Evolutionary conservation across 1,140 invertebrate species (phyloP).

Genomic region (Rhopalosiphum maidis): DNA sequence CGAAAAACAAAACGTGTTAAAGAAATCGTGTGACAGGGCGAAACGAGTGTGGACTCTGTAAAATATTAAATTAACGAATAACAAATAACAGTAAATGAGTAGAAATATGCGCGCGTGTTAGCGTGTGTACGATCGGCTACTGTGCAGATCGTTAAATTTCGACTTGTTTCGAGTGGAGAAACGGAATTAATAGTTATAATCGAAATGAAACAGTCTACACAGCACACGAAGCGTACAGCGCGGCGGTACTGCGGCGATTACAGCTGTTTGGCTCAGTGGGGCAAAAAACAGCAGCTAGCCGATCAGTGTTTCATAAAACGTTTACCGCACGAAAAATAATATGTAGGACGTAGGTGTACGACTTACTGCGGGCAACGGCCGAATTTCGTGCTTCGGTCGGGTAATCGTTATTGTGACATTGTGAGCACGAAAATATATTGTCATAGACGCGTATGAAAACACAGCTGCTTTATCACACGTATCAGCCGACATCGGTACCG

Average conservation of each 20-base stretch:
- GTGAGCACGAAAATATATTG: neutral
- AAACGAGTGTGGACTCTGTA: neutral
- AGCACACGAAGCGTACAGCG: neutral
- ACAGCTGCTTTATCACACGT: neutral
- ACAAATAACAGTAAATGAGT: neutral
- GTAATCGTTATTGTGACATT: neutral
- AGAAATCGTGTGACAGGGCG: neutral
- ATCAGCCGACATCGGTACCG: neutral
- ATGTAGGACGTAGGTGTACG: neutral
- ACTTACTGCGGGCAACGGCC: neutral
- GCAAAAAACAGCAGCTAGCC: neutral
- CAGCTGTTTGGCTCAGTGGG: conserved; percentile 29
- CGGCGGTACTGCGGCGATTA: neutral
- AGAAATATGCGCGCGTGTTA: no score
- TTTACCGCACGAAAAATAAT: neutral
- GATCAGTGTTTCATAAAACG: conserved; percentile 47
- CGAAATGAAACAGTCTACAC: neutral
- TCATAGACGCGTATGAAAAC: neutral
- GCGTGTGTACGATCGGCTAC: neutral
- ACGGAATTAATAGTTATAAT: neutral
- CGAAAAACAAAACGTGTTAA: neutral
- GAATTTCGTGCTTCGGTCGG: neutral
- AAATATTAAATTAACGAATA: neutral
- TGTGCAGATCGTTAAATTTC: neutral
- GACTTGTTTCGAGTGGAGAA: neutral